Percentiles rank a stretch among this genome's conserved stretches.
Evolutionary conservation across 2,113 vertebrate genomes (phyloP).

Genomic region (Okapia johnstoni): DNA sequence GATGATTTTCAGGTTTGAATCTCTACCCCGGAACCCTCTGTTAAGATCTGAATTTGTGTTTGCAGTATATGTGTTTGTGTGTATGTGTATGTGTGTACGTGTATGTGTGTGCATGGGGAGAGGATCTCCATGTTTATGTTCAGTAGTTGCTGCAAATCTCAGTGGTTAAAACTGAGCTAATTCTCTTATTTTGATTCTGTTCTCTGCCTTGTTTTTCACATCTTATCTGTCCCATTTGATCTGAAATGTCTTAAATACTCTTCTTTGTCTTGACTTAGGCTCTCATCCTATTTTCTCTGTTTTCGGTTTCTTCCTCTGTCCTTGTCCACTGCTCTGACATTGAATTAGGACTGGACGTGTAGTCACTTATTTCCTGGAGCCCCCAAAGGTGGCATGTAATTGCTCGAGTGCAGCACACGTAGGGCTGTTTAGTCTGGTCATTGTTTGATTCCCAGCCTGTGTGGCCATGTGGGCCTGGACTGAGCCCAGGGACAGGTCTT

Average conservation of each 20-base stretch:
- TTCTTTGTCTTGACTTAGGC: background rate
- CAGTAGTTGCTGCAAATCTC: background rate
- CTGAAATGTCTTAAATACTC: background rate
- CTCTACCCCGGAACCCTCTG: background rate
- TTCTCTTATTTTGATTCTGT: background rate
- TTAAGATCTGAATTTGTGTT: background rate
- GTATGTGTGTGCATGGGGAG: too few species aligned
- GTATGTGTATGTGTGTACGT: background rate
- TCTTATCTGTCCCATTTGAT: background rate
- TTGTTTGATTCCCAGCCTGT: background rate
- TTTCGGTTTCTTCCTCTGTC: background rate
- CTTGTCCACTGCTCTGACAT: background rate
- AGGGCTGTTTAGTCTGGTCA: background rate
- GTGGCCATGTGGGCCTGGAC: background rate
- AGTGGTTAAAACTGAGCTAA: background rate
- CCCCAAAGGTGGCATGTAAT: background rate
- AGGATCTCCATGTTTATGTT: background rate
- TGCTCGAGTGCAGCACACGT: background rate
- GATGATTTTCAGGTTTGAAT: background rate
- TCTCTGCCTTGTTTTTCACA: background rate
- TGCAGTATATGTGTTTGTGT: background rate
- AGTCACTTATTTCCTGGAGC: background rate
- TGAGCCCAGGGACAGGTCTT: background rate
- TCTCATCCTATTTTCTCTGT: background rate
- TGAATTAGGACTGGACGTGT: background rate